A percentile compares a stretch with the other conserved stretches of the same genome.
Evolutionary conservation across 2,113 vertebrate genomes (phyloP).

Genomic region (Aplodontia rufa): DNA sequence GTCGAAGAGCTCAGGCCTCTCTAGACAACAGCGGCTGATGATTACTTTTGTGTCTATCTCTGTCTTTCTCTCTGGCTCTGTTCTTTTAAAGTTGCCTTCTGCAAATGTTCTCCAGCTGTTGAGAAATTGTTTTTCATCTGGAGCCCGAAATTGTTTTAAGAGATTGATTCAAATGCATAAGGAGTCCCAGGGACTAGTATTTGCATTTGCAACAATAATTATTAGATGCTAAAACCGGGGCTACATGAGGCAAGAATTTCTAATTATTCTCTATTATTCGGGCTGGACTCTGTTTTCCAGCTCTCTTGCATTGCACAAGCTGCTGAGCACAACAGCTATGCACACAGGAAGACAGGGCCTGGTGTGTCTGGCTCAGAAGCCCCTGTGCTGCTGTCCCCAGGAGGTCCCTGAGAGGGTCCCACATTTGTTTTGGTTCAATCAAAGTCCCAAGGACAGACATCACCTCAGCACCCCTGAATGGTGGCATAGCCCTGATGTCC

Average conservation of each 20-base stretch:
- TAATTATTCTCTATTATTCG: constrained; percentile 59
- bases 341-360: accelerated
- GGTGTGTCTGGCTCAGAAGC: neutral
- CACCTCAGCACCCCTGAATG: neutral
- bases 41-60: constrained; percentile 50
- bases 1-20: neutral
- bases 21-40: neutral
- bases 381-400: neutral
- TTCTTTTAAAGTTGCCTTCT: constrained; percentile 55
- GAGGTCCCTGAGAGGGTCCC: constrained; percentile 13
- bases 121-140: constrained; percentile 70
- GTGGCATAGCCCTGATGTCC: neutral
- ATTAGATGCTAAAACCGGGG: constrained; percentile 33
- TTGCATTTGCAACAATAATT: constrained; percentile 75
- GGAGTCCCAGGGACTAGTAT: constrained; percentile 45
- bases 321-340: neutral
- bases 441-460: neutral
- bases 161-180: constrained; percentile 62
- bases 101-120: constrained; percentile 63
- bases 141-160: constrained; percentile 70
- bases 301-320: neutral
- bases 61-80: constrained; percentile 44
- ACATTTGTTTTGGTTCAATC: constrained; percentile 59
- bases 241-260: constrained; percentile 61
- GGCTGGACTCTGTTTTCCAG: neutral